Evolutionary conservation across 2,113 vertebrate species (phyloP).

Genomic region (Ranitomeya variabilis): DNA sequence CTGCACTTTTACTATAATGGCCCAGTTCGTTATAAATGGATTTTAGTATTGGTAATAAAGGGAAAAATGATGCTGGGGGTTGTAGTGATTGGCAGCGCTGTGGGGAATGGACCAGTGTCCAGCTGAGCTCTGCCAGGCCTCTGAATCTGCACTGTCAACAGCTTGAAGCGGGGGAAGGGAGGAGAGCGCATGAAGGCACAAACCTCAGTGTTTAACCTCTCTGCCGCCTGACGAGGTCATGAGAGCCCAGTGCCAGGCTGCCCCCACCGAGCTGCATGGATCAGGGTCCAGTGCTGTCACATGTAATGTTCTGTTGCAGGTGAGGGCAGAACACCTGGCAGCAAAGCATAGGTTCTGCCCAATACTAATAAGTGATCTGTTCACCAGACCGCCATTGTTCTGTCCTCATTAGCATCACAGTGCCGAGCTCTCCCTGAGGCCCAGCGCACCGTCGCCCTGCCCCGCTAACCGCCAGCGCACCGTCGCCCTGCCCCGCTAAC

Average conservation of each 20-base stretch:
- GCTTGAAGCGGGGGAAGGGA: neutral
- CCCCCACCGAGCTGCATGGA: neutral
- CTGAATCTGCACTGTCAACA: constrained; percentile 48
- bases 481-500: neutral
- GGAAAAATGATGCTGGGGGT: constrained; percentile 16
- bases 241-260: neutral
- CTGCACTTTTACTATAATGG: too few relatives aligned
- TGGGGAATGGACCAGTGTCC: neutral
- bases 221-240: neutral
- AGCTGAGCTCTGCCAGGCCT: constrained; percentile 18
- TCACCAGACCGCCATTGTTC: neutral
- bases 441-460: neutral
- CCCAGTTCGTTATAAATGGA: too few relatives aligned
- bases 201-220: constrained; percentile 22
- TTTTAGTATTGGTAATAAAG: neutral
- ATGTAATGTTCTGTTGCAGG: neutral
- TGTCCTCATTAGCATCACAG: too few relatives aligned
- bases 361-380: too few relatives aligned
- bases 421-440: too few relatives aligned
- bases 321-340: neutral
- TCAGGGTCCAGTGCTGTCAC: neutral
- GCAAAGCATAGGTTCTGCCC: too few relatives aligned
- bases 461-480: neutral
- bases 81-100: neutral
- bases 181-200: neutral